Evolutionary conservation across 1,140 invertebrate genomes (phyloP).

Genomic region (Amyelois transitella): DNA sequence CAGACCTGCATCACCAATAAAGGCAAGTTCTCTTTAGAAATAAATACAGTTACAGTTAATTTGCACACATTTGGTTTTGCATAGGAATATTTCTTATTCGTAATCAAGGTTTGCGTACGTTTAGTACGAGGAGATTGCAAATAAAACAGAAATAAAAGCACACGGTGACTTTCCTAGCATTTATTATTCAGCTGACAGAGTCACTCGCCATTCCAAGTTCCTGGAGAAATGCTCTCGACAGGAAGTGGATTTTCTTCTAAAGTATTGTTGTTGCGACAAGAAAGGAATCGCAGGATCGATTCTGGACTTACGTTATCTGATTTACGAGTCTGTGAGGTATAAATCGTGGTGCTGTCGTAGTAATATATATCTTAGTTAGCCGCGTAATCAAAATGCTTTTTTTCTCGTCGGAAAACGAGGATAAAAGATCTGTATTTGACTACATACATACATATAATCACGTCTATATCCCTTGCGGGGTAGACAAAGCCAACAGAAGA

Average conservation of each 20-base stretch:
- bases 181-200: constrained; percentile 49
- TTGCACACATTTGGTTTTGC: too few relatives aligned
- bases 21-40: too few relatives aligned
- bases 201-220: constrained; percentile 38
- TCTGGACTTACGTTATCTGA: constrained; percentile 5
- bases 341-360: too few relatives aligned
- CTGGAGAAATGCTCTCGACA: constrained; percentile 29
- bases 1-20: too few relatives aligned
- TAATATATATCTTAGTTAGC: too few relatives aligned
- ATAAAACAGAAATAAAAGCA: constrained; percentile 35
- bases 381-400: too few relatives aligned
- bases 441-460: background rate
- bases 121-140: constrained; percentile 10
- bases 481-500: too few relatives aligned
- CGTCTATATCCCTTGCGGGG: background rate
- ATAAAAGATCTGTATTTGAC: background rate
- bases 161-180: constrained; percentile 33
- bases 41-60: too few relatives aligned
- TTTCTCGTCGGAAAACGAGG: background rate
- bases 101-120: constrained; percentile 6
- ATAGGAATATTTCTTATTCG: too few relatives aligned
- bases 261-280: constrained; percentile 32
- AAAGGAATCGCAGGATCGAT: constrained; percentile 15
- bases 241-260: constrained; percentile 31
- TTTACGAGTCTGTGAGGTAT: background rate